A percentile compares a stretch with the other conserved stretches of the same genome.
Conservation (phyloP, 2,888 invertebrate species). For the Pollenia amentaria region DNA sequence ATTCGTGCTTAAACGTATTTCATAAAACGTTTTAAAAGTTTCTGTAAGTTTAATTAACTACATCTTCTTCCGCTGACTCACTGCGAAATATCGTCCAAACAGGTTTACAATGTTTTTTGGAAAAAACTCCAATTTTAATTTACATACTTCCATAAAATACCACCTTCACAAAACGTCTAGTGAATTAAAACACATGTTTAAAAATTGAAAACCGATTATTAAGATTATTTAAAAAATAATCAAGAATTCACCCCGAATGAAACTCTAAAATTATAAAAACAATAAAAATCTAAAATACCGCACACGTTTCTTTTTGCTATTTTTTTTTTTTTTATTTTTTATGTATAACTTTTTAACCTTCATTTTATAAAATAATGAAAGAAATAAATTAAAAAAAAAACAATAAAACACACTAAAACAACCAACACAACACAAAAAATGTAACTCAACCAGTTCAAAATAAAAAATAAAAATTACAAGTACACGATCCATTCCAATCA, state of each 20-base stretch:
- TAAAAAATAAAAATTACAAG: not conserved
- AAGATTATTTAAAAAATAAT: not conserved
- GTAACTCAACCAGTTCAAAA: slow-evolving; percentile 28
- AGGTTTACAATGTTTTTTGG: too few species aligned
- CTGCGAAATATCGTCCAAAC: too few species aligned
- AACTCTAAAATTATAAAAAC: not conserved
- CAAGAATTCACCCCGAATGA: slow-evolving; percentile 26
- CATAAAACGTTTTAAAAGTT: too few species aligned
- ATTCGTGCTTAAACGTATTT: too few species aligned
- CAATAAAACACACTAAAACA: not conserved
- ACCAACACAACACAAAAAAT: not conserved
- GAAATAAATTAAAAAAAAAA: slow-evolving; percentile 1
- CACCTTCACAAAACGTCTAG: not conserved
- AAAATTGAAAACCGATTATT: not conserved
- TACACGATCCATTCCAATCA: slow-evolving; percentile 19
- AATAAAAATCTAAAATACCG: slow-evolving; percentile 6
- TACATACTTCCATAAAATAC: too few species aligned
- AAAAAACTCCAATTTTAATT: too few species aligned
- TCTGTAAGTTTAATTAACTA: too few species aligned
- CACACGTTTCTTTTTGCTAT: slow-evolving; percentile 25
- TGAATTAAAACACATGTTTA: not conserved
- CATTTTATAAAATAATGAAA: slow-evolving; percentile 21
- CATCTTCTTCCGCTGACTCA: too few species aligned
- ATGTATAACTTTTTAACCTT: slow-evolving; percentile 42
- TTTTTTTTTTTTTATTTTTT: not conserved